Base-by-base conservation (phyloP, 1,140 invertebrate species). In the Bombus soroeensis region DNA sequence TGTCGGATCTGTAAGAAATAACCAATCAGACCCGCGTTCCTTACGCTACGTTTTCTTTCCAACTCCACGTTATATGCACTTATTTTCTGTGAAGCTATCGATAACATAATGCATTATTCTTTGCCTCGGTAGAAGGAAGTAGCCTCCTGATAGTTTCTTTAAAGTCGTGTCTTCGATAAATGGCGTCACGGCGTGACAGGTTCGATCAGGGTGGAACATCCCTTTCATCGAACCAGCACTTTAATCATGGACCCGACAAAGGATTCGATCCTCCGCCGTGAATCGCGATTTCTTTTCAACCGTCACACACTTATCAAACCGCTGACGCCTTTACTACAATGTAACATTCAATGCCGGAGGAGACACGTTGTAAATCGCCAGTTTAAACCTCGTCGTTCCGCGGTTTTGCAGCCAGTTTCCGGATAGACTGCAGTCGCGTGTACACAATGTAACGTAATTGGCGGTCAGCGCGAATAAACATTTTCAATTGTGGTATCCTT, bases 211-310 rank as follows among this genome's bases (percentile, higher is more conserved):
- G 18, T n/a, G 22, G 75, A 83, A 84, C 79, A 76, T 84, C 73
- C 71, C 68, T 53, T 84, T 74, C 81, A 41, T 68, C 78, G 81
- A 70, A 47, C 70, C 78, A 71, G 70, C 64, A 78, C 83, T 80
- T 87, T 87, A 87, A 90, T 89, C 84, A 88, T 85, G 79, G 59
- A 53, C 6, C 77, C 84, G 57, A 91, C 84, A 92, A 89, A 74
- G 85, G 71, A 73, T 34, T 82, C 71, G 88, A 81, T 90, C 89
- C 86, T 77, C 59, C 39, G 87, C 72, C 86, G 83, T 92, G 92
- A 92, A 88, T 92, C 87, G 87, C 82, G 71, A 43, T 76, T 92
- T 87, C 90, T 84, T 92, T 92, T 92, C 87, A 92, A 82, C 76
- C 86, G 86, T 90, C 89, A 83, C 86, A 43, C 68, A 82, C 71